Base-by-base conservation (phyloP, 2,888 invertebrate species). In the Brachypterus glaber region DNA sequence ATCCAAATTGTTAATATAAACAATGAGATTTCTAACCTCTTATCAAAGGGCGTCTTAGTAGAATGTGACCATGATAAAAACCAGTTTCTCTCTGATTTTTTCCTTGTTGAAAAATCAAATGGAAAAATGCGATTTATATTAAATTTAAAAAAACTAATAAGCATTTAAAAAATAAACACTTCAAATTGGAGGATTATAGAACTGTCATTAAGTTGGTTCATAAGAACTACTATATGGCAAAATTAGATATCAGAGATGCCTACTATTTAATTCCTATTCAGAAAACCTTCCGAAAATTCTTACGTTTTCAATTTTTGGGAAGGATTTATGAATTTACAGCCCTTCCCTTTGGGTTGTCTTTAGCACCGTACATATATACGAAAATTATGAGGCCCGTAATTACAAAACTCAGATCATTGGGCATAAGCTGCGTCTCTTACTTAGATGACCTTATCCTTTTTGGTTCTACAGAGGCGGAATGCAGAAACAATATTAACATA, bases 181-280 rank as follows among this genome's bases (percentile, higher is more conserved):
- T 53, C 27, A 51, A 53, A 37, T 35, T 49, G 18, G 48, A 50
- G 31, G 44, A 49, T 36, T 40, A 35, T 17, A 37, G 41, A 33
- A 46, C 48, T 0, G 45, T 41, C 1, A 32, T 39, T 3, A 33
- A 45, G 11, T 24, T 51, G 13, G 37, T 50, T 11, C 27, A 7
- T 30, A n/a, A 11, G 7, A 29, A 30, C 13, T 30, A n/a, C 9
- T 35, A 30, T 15, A 30, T 35, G 13, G n/a, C 29, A 14, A 35
- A 7, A 3, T 12, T 35, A 9, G 35, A 35, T n/a, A 13, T 35
- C 5, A 35, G 30, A 31, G 29, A 35, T 31, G 35, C 39, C 12
- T 47, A 49, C 31, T 41, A 31, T 9, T 40, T 39, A n/a, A 36
- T 52, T 1, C 45, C 46, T 5, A 34, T 51, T 2, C 33, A 48